phyloP scores from a whole-genome alignment of 2,888 invertebrate species.

The Phalangium opilio region DNA sequence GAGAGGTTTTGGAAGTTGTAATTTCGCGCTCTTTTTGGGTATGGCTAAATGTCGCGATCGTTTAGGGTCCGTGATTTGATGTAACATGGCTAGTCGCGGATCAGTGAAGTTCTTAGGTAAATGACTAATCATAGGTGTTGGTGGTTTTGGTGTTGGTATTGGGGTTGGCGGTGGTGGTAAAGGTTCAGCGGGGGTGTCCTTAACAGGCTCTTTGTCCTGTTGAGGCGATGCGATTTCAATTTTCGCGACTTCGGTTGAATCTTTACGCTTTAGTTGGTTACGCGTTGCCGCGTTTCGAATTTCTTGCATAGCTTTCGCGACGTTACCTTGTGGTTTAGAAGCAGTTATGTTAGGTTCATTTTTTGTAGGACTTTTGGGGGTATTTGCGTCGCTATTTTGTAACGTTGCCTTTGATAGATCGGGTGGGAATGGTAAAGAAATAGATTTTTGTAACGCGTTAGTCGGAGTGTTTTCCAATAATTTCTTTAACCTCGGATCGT shows the following conservation, averaged over 20 bases:
- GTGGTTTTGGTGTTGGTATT: not conserved
- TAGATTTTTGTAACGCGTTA: not conserved
- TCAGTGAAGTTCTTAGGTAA: conserved; percentile 14
- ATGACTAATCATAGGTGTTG: conserved; percentile 11
- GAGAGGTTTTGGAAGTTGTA: not conserved
- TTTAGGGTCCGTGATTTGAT: conserved; percentile 1
- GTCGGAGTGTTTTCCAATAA: not conserved
- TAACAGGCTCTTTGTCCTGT: no score
- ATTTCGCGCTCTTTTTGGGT: no score
- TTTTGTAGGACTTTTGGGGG: not conserved
- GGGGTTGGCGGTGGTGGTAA: no score
- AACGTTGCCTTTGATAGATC: not conserved
- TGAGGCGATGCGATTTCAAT: no score
- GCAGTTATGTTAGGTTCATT: not conserved
- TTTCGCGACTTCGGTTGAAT: not conserved
- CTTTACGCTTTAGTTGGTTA: not conserved
- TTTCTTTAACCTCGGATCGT: conserved; percentile 31
- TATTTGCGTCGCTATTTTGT: not conserved
- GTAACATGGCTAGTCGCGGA: conserved; percentile 14
- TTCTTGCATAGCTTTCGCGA: no score
- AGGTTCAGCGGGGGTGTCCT: no score
- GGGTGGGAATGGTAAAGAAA: not conserved
- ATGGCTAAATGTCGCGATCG: no score
- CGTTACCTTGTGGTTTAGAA: not conserved
- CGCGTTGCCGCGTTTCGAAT: not conserved